Conservation (phyloP, 2,113 vertebrate species). For the Cyanoramphus novaezelandiae region DNA sequence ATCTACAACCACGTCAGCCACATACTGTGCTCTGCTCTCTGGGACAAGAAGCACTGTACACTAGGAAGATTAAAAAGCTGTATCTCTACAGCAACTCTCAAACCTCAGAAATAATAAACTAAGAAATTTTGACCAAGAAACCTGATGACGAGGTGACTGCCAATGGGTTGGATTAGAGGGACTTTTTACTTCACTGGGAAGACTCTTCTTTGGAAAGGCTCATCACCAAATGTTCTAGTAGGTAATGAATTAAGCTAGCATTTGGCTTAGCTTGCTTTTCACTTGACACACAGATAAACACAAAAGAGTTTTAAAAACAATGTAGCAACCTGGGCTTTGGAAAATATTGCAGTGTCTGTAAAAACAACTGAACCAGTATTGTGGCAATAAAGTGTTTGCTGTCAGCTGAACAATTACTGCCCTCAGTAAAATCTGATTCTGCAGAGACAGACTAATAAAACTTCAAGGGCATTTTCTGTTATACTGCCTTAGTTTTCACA, state of each 20-base stretch:
- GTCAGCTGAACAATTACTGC: conserved; percentile 3
- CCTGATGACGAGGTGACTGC: background rate
- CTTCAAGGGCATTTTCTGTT: background rate
- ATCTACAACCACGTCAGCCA: background rate
- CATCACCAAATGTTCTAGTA: background rate
- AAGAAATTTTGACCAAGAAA: background rate
- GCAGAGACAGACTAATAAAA: background rate
- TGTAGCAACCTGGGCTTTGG: background rate
- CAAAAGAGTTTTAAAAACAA: background rate
- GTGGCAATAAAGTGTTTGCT: background rate
- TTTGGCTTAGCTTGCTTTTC: conserved; percentile 7
- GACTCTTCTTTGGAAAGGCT: background rate
- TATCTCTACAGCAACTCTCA: background rate
- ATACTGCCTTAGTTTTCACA: background rate
- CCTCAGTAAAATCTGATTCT: background rate
- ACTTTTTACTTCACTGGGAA: background rate
- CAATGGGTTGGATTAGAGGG: background rate
- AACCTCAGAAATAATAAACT: background rate
- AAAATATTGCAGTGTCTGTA: background rate
- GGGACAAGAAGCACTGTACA: background rate
- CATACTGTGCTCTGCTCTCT: background rate
- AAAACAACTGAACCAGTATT: background rate
- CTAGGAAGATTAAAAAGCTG: background rate
- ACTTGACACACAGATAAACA: background rate
- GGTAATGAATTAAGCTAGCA: background rate